A percentile compares a stretch with the other conserved stretches of the same genome.
Conservation (phyloP, 2,888 invertebrate genomes). For the Folsomia candida region DNA sequence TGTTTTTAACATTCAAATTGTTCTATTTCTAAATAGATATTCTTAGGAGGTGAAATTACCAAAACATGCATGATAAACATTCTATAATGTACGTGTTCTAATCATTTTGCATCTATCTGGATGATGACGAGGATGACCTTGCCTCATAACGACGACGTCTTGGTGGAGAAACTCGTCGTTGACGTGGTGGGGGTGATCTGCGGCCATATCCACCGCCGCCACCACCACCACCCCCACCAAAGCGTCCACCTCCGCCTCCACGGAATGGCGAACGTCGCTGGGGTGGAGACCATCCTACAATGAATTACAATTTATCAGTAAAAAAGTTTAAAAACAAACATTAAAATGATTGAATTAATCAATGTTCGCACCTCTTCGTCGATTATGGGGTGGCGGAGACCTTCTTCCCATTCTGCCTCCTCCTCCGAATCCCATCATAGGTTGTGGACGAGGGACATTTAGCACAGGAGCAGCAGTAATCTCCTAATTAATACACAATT, state of each 20-base stretch:
- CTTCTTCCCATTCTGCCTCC: constrained; percentile 51
- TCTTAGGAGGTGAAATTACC: too few species aligned
- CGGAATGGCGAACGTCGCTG: constrained; percentile 51
- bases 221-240: neutral
- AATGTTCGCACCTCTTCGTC: constrained; percentile 31
- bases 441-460: constrained; percentile 56
- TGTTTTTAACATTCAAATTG: too few species aligned
- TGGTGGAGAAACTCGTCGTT: constrained; percentile 38
- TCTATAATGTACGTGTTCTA: too few species aligned
- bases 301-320: neutral
- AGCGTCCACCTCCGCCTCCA: constrained; percentile 10
- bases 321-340: neutral
- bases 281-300: constrained; percentile 60
- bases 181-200: constrained; percentile 50
- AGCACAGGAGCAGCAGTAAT: constrained; percentile 92
- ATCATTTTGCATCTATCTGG: too few species aligned
- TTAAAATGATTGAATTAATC: constrained; percentile 7
- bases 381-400: constrained; percentile 51
- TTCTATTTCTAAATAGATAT: too few species aligned
- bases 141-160: constrained; percentile 48
- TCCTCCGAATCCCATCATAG: constrained; percentile 41
- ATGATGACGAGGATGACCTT: constrained; percentile 49
- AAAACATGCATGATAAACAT: too few species aligned
- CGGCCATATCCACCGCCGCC: constrained; percentile 28
- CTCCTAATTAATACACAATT: too few species aligned